Percentiles rank a stretch among this genome's conserved stretches.
These are phyloP conservation scores for Zeus faber DNA, from an alignment of 2,113 vertebrate genomes.

Conservation along the genomic window DNA sequence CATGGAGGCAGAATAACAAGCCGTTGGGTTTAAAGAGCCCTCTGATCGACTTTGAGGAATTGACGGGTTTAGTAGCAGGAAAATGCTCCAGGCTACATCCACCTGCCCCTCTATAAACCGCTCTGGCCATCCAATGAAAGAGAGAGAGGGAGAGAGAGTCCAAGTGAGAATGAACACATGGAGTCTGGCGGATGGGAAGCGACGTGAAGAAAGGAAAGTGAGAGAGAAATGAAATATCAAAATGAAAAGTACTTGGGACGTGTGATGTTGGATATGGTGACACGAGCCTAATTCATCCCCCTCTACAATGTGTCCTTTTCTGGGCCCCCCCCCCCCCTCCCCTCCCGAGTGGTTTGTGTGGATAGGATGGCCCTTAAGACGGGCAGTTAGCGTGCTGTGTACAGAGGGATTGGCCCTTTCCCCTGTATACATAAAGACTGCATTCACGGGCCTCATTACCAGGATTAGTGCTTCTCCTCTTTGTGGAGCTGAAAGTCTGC, in stretches of 20 bases:
- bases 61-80: constrained; percentile 47
- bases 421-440: constrained; percentile 69
- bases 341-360: constrained; percentile 56
- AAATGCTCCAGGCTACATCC: constrained; percentile 62
- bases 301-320: constrained; percentile 22
- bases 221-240: no score
- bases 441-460: constrained; percentile 70
- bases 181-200: no score
- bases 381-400: constrained; percentile 65
- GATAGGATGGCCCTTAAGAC: constrained; percentile 66
- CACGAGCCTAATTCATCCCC: constrained; percentile 34
- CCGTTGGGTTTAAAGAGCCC: no score
- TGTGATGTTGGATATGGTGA: no score
- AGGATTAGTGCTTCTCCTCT: constrained; percentile 74
- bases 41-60: constrained; percentile 69
- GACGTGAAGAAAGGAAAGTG: no score
- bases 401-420: constrained; percentile 71
- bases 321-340: constrained; percentile 19
- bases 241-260: no score
- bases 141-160: background rate
- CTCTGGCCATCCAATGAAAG: constrained; percentile 8
- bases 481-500: constrained; percentile 71
- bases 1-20: no score
- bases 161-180: constrained; percentile 10
- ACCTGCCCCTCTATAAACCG: constrained; percentile 48